A percentile compares a stretch with the other conserved stretches of the same genome.
These are phyloP conservation scores for Crotalus tigris DNA, from an alignment of 2,113 vertebrate species.

Conservation along the genomic window DNA sequence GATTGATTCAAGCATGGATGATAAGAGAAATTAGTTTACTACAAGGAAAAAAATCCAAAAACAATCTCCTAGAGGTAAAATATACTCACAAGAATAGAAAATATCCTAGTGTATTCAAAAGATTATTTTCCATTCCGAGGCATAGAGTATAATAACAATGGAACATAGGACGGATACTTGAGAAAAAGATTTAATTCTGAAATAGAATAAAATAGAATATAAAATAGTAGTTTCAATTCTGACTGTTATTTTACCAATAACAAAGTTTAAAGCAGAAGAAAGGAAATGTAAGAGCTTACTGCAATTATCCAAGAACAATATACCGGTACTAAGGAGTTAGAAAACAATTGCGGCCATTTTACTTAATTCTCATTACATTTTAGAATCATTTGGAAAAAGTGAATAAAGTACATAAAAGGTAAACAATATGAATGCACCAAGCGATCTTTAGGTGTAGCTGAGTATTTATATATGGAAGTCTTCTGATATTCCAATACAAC, in stretches of 20 bases:
- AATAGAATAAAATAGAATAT: neutral
- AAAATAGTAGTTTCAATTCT: neutral
- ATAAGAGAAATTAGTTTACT: neutral
- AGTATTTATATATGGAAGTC: neutral
- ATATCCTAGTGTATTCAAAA: neutral
- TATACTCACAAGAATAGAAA: neutral
- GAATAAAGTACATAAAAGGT: neutral
- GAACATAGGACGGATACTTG: neutral
- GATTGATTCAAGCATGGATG: neutral
- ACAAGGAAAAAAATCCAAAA: neutral
- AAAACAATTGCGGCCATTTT: neutral
- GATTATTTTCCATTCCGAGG: neutral
- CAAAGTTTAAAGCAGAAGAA: neutral
- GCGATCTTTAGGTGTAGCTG: neutral
- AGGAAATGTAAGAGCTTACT: neutral
- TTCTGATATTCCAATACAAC: neutral
- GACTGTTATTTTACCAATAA: neutral
- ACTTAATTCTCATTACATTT: neutral
- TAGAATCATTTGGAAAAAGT: neutral
- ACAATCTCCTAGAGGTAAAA: neutral
- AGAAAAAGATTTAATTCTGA: neutral
- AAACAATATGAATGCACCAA: neutral
- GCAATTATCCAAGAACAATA: neutral
- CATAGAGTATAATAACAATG: neutral
- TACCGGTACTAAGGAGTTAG: neutral